Evolutionary conservation across 1,140 invertebrate genomes (phyloP), one percentile per base, ranked within the genome.

Genomic region (Calycopis cecrops): DNA sequence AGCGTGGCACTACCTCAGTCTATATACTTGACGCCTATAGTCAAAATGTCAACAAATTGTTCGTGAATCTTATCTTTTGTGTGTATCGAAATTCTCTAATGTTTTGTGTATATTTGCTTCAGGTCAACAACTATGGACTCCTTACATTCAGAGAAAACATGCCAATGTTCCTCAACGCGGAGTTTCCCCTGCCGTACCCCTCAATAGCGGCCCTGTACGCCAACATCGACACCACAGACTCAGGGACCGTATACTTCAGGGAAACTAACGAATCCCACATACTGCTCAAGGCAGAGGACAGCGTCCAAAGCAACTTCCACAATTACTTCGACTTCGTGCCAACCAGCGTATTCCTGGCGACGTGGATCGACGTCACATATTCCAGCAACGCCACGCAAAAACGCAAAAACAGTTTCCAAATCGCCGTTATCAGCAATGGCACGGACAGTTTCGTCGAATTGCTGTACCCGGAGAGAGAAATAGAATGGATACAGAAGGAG

Each of bases 101-200:
- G 2, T 28, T 28, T 28, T 28, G 21, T 28, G 2, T 28, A 6
- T 28, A 60, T 57, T 55, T 75, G 66, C 89, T 90, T 11, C 88
- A 98, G 97, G 92, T 98, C 48, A 98, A 98, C 79, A 93, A 92
- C 72, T 97, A 97, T 88, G 97, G 97, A 28, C 88, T 98, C 10
- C 68, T 98, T n/a, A 96, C 97, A 2, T 98, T 99, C 73, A 88
- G 94, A 62, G 93, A 94, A 9, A 93, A 97, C 48, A 93, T 98
- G 55, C 92, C 95, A 12, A 90, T 90, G 44, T 97, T 96, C 73
- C 91, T 96, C 62, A 97, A 97, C 74, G 91, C 94, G 10, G 93
- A 96, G 68, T 97, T 98, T 80, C 97, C 97, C 4, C 84, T 98
- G 57, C 95, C 96, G 57, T 96, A 96, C 81, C 94, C 96, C 0